Evolutionary conservation across 2,113 vertebrate genomes (phyloP), one percentile per base, ranked within the genome.

Genomic region (Sinocyclocheilus anshuiensis): DNA sequence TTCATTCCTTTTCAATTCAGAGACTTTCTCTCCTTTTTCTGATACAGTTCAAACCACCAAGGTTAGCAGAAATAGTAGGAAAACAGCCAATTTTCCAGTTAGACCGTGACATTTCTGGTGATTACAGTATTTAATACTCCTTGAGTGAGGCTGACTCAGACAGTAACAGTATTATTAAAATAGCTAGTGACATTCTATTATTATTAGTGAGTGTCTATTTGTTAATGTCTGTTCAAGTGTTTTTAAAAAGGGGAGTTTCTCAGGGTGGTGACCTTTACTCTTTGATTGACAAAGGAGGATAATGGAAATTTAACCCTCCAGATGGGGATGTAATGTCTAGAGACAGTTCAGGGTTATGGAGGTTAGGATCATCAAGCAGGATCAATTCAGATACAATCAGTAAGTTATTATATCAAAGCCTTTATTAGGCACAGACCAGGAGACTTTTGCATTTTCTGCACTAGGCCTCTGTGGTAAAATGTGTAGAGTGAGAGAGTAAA

Each of bases 261-360:
- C 33, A 75, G 20, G n/a, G 0, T 61, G 77, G 29, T 4, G 61
- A n/a, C 45, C 50, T 53, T 61, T 57, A 24, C 59, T 55, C n/a
- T 74, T 63, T 87, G 65, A 74, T 55, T 87, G 82, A 84, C 65
- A 75, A 13, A 42, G 33, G 55, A 72, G 36, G 13, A 45, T 45
- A 67, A 81, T 15, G 8, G 63, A 75, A 89, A 61, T 63, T 1
- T 78, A 65, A 78, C 11, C 20, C 39, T 67, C 26, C 18, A 53
- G 63, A 67, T 20, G 16, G 48, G 45, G 26, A 18, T 65, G 5
- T 78, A 77, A 85, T 57, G 22, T 36, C 22, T 55, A 48, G 61
- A 79, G 61, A 50, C 42, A 36, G 72, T 84, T 18, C n/a, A 20
- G 53, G 55, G 83, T 76, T 71, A 75, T 59, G 4, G 24, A 26